Evolutionary conservation across 2,113 vertebrate species (phyloP), one percentile per base, ranked within the genome.

Genomic region (Orcinus orca): DNA sequence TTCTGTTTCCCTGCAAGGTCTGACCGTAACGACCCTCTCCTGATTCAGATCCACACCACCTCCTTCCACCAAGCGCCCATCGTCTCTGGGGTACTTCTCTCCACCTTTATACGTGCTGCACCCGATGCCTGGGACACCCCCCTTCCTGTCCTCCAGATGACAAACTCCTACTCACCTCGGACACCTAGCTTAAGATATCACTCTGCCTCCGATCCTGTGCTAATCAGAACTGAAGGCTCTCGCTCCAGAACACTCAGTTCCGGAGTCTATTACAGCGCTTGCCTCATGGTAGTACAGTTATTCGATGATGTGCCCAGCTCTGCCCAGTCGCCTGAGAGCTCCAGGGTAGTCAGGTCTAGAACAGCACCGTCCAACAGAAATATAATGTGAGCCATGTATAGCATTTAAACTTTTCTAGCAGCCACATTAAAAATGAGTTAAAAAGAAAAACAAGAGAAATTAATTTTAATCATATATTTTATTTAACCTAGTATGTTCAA

Each of bases 181-280:
- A 92, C 33, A 76, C n/a, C 36, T 53, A 25, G 33, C 21, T 33
- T 21, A 85, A 79, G 89, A 79, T 0, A 0, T 92, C 92, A 65
- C 33, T 67, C 93, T 55, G 63, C 88, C 82, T 92, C 33, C 70
- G 68, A 44, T n/a, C 65, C 73, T 73, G 38, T 10, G 0, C n/a
- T 36, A 29, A 65, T 18, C 25, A 86, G 36, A 65, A 86, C 83
- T 60, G 31, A 91, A 93, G 89, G 6, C 67, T 96, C 87, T 92
- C 44, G 88, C 84, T 87, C 65, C 53, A 80, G 80, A 20, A 82
- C 82, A 77, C 36, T 68, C 15, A 17, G 82, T 79, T 58, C 67
- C 90, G 38, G 50, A 50, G 71, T 70, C 89, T 86, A 4, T 92
- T 70, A 80, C 29, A 93, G 82, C 41, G 7, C 38, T 92, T 79